These are phyloP conservation scores for Sylvia atricapilla DNA, from an alignment of 2,113 vertebrate genomes.

Conservation along the genomic window DNA sequence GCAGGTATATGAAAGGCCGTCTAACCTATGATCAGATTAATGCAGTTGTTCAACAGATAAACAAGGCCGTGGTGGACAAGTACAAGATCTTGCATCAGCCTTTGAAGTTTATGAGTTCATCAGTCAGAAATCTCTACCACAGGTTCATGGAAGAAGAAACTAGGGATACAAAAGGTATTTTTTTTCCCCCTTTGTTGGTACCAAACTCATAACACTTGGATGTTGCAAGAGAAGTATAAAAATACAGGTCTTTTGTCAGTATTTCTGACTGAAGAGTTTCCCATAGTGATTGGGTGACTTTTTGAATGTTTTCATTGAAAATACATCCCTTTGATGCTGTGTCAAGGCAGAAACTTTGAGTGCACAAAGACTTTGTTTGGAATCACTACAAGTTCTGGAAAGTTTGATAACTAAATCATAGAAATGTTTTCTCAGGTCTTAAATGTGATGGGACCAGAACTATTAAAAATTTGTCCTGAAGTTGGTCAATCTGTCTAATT, in stretches of 20 bases:
- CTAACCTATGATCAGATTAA: conserved; percentile 84
- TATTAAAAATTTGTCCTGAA: background rate
- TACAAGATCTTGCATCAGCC: conserved; percentile 85
- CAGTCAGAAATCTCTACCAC: conserved; percentile 74
- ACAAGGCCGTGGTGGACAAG: conserved; percentile 78
- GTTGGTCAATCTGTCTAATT: background rate
- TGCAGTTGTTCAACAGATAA: conserved; percentile 77
- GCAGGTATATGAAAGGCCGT: conserved; percentile 87
- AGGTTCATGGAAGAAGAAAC: conserved; percentile 86
- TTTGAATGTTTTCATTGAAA: background rate
- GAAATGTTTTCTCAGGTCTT: background rate
- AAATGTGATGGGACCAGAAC: background rate
- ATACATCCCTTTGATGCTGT: accelerated
- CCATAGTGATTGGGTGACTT: background rate
- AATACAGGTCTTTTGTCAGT: background rate
- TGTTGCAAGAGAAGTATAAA: background rate
- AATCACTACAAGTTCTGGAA: background rate
- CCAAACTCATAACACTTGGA: accelerated
- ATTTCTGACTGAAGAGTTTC: background rate
- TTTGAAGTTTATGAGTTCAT: conserved; percentile 66
- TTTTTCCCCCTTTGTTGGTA: background rate
- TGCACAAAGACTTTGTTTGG: background rate
- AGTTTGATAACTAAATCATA: background rate
- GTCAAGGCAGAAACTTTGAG: background rate
- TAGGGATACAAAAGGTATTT: conserved; percentile 84